A percentile compares a stretch with the other conserved stretches of the same genome.
Conservation (phyloP, 2,113 vertebrate genomes). For the Dolichallabes microphthalmus region DNA sequence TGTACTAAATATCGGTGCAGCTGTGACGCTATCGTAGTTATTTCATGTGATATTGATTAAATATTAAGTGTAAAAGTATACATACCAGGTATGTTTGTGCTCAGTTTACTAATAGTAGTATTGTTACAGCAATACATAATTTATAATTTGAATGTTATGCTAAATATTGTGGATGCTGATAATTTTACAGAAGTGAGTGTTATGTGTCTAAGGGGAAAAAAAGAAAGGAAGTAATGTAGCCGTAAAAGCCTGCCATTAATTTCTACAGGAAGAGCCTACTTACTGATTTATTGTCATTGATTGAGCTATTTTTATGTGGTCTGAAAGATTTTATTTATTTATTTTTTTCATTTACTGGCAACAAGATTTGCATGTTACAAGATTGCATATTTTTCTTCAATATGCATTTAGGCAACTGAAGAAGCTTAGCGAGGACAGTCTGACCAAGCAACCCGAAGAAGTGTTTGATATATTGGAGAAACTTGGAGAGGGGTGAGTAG, state of each 20-base stretch:
- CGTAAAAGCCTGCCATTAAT: not conserved
- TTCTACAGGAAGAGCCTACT: not conserved
- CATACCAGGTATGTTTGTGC: not conserved
- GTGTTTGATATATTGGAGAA: slow-evolving; percentile 98
- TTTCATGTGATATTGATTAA: no score
- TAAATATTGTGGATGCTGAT: not conserved
- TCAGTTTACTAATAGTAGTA: not conserved
- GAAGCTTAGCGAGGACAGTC: slow-evolving; percentile 97
- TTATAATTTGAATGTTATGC: not conserved
- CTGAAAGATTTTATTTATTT: not conserved
- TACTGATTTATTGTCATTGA: not conserved
- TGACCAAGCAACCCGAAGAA: slow-evolving; percentile 98
- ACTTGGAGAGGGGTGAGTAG: slow-evolving; percentile 90
- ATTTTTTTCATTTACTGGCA: not conserved
- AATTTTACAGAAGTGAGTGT: not conserved
- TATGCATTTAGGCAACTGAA: slow-evolving; percentile 84
- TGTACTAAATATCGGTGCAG: no score
- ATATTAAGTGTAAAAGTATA: not conserved
- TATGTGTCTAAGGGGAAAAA: not conserved
- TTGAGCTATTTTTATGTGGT: not conserved
- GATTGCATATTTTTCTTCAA: not conserved
- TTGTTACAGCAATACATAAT: not conserved
- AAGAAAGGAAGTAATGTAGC: not conserved
- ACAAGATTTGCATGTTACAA: not conserved
- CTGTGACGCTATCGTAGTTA: no score